Evolutionary conservation across 2,113 vertebrate genomes (phyloP), one percentile per base, ranked within the genome.

Genomic region (Perca schrenkii): DNA sequence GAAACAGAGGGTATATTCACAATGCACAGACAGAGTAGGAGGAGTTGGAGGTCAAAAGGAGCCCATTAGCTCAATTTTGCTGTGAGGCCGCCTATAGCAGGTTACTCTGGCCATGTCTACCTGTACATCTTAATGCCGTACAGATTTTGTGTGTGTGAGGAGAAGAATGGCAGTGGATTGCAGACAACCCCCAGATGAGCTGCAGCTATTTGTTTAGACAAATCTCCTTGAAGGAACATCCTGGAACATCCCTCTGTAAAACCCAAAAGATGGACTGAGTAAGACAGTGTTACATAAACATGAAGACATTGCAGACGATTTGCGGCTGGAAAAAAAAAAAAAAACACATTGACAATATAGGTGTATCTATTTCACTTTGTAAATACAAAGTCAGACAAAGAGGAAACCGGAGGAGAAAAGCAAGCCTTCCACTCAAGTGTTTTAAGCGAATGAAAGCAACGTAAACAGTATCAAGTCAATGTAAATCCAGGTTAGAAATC

Each of bases 181-280:
- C 5, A 77, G 58, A 79, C 67, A 78, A 75, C 40, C 54, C 70
- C 62, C 58, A 80, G 53, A 87, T 74, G 74, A 77, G 72, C 72
- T 73, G 53, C 71, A 58, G 67, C 47, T 82, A 60, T 86, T 90
- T 92, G 72, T 89, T 91, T 77, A 62, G 68, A 83, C 58, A 69
- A 67, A 82, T 79, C 52, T 62, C 22, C 4, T 52, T 62, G 64
- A 79, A 43, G 40, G 40, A 43, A 43, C 40, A 87, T 75, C 67
- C 52, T 61, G 67, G 81, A 88, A 81, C 82, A 53, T 76, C 70
- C 56, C 47, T 22, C 49, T 64, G 36, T 66, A 76, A 84, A 79
- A 16, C 65, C 60, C 12, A 43, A 52, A 62, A 76, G 40, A 84
- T 67, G 36, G 49, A 87, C 0, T 25, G 53, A 73, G 40, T 56